Evolutionary conservation across 2,113 vertebrate genomes (phyloP), one percentile per base, ranked within the genome.

Genomic region (Gnathonemus longibarbis): DNA sequence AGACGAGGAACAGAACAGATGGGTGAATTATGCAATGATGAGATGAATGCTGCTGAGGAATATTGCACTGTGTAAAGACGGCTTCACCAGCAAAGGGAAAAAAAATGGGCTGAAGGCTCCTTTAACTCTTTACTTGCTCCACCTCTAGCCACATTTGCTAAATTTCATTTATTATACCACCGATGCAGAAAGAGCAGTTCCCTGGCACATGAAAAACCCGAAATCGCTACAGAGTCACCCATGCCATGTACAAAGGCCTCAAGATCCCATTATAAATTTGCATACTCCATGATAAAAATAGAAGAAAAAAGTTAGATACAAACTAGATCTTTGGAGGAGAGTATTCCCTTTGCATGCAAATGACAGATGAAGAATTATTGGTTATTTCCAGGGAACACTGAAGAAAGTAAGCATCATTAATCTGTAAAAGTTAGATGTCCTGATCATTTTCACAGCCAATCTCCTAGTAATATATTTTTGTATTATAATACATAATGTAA

Each of bases 1-100:
- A 89, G 80, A 85, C 10, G 80, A 89, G 84, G 77, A 52, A 89
- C 27, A 15, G 77, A 89, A 53, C 89, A 89, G 89, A 89, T 89
- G 89, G 89, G 77, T 85, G 89, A 85, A 85, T 89, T 89, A 84
- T 62, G 80, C 50, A 89, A 89, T 85, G 52, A 31, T 13, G 48
- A 19, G 88, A 89, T n/a, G 49, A 83, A 89, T 50, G 49, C 88
- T 53, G 48, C 50, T 42, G 88, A 89, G 88, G 39, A 84, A 89
- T 84, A 39, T 31, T 56, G 49, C 80, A 48, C 31, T 31, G 39
- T 58, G 35, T 66, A 24, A 45, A 70, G 88, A 46, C 39, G 80
- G 52, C 80, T 84, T 50, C 77, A 35, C 48, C 89, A 42, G 52
- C 52, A 45, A 21, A 58, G 42, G 27, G 21, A 48, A 80, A 42